phyloP scores from a whole-genome alignment of 2,888 invertebrate species.

The Thera obeliscata region DNA sequence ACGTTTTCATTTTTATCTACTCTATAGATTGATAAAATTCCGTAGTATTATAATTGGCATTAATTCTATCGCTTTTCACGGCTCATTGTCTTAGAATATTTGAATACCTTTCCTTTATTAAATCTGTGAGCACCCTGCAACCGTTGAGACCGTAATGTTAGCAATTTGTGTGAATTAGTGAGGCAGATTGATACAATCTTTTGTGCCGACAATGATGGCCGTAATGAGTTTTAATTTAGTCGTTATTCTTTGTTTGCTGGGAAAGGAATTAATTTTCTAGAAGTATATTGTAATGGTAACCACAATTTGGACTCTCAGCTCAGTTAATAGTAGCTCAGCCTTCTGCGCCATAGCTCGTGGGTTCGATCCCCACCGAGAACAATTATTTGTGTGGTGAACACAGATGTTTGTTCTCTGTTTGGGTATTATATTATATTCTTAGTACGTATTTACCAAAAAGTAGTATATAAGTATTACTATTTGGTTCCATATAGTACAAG shows the following conservation, averaged over 20 bases:
- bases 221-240: constrained; percentile 54
- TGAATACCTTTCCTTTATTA: constrained; percentile 52
- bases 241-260: constrained; percentile 51
- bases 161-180: constrained; percentile 54
- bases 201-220: constrained; percentile 53
- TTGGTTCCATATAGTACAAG: too few relatives aligned
- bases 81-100: constrained; percentile 53
- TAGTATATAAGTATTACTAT: too few relatives aligned
- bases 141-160: constrained; percentile 54
- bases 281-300: constrained; percentile 13
- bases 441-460: too few relatives aligned
- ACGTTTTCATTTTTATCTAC: background rate
- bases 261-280: constrained; percentile 28
- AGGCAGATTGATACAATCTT: constrained; percentile 58
- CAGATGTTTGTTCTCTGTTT: too few relatives aligned
- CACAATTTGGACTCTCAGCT: constrained; percentile 5
- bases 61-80: constrained; percentile 48
- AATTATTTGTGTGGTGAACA: too few relatives aligned
- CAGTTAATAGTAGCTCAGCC: too few relatives aligned
- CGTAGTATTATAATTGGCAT: constrained; percentile 52
- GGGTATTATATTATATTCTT: background rate
- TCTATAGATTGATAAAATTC: constrained; percentile 33
- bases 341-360: too few relatives aligned
- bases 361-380: too few relatives aligned
- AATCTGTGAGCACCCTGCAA: constrained; percentile 48